phyloP scores from a whole-genome alignment of 2,113 vertebrate species.

The Bothrops jararaca region DNA sequence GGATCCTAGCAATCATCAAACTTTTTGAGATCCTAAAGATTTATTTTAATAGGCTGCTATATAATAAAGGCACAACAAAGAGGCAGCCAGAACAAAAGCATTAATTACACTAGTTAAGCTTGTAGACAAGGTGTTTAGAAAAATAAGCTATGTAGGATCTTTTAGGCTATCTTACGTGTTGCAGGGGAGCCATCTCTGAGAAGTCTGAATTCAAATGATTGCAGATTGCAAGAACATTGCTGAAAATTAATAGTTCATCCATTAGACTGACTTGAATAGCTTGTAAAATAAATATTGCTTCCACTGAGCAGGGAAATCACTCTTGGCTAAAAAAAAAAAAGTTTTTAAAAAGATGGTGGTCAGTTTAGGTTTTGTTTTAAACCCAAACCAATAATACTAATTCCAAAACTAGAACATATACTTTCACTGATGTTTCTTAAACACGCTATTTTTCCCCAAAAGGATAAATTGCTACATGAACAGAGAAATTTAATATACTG shows the following conservation, averaged over 20 bases:
- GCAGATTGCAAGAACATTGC: slow-evolving; percentile 30
- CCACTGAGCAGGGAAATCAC: slow-evolving; percentile 17
- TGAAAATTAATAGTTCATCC: slow-evolving; percentile 41
- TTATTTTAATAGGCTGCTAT: slow-evolving; percentile 8
- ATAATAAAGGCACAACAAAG: background rate
- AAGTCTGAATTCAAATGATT: slow-evolving; percentile 30
- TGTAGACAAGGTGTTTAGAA: slow-evolving; percentile 1
- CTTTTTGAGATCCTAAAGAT: slow-evolving; percentile 55
- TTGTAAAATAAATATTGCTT: slow-evolving; percentile 8
- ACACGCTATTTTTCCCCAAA: background rate
- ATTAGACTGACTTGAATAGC: slow-evolving; percentile 12
- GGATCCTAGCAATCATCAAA: slow-evolving; percentile 25
- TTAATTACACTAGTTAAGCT: slow-evolving; percentile 23
- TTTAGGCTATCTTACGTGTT: slow-evolving; percentile 41
- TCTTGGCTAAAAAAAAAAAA: background rate
- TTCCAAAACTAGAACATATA: slow-evolving; percentile 23
- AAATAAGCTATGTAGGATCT: slow-evolving; percentile 29
- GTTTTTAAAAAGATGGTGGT: background rate
- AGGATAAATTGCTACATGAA: background rate
- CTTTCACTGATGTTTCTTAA: background rate
- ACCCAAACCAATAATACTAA: slow-evolving; percentile 1
- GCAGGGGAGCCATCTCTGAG: slow-evolving; percentile 49
- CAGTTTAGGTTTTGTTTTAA: slow-evolving; percentile 29
- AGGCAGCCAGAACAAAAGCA: slow-evolving; percentile 34
- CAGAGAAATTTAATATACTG: background rate